Evolutionary conservation across 2,888 invertebrate genomes (phyloP).

Genomic region (Tipula helvola): DNA sequence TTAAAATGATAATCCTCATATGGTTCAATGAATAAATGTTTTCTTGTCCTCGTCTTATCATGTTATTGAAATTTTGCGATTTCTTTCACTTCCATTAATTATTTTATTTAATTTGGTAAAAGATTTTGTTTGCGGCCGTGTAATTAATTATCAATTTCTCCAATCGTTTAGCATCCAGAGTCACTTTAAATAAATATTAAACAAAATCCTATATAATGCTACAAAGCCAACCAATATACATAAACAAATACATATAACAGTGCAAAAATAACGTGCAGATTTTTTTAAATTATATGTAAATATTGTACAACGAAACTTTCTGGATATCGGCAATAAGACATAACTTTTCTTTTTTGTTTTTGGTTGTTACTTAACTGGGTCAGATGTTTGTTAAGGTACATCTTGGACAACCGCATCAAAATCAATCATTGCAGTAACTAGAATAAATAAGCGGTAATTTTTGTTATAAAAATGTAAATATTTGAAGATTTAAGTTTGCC

Average conservation of each 20-base stretch:
- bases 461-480: not conserved
- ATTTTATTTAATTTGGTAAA: too few species aligned
- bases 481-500: not conserved
- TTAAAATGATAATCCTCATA: not conserved
- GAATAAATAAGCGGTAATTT: not conserved
- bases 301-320: not conserved
- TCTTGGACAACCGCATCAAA: not conserved
- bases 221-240: not conserved
- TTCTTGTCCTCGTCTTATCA: not conserved
- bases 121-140: too few species aligned
- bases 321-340: not conserved
- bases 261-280: not conserved
- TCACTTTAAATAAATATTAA: too few species aligned
- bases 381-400: not conserved
- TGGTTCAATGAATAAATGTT: not conserved
- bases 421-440: not conserved
- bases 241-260: not conserved
- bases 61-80: too few species aligned
- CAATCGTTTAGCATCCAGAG: too few species aligned
- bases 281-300: not conserved
- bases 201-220: not conserved
- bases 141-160: too few species aligned
- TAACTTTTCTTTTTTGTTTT: not conserved
- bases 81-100: too few species aligned
- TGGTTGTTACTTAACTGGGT: not conserved